phyloP scores from a whole-genome alignment of 1,140 invertebrate genomes.

The Aphaenogaster ashmeadi region DNA sequence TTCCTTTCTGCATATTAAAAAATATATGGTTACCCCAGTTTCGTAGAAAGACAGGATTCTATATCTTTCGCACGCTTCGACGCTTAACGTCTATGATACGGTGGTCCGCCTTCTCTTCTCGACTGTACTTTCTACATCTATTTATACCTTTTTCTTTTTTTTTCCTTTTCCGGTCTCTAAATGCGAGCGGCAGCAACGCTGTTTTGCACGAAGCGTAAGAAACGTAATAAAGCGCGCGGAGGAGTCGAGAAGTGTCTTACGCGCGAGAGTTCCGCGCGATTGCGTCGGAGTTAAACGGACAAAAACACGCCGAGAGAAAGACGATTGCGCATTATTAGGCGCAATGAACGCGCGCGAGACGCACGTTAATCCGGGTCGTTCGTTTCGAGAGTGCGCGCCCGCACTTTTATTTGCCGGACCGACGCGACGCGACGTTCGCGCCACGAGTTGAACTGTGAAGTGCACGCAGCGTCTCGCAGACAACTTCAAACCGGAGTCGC shows the following conservation, averaged over 20 bases:
- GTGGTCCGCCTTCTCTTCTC: not conserved
- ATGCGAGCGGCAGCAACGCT: not conserved
- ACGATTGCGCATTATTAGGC: conserved; percentile 21
- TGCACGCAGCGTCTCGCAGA: not conserved
- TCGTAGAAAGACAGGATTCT: not conserved
- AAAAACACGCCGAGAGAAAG: not conserved
- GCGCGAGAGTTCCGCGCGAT: conserved; percentile 7
- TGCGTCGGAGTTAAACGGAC: not conserved
- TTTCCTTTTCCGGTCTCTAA: not conserved
- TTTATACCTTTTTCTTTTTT: not conserved
- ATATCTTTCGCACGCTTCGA: not conserved
- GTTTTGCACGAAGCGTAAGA: not conserved
- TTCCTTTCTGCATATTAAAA: not conserved
- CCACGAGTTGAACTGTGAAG: not conserved
- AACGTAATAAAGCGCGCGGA: not conserved
- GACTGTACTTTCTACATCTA: conserved; percentile 30
- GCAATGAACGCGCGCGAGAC: conserved; percentile 31
- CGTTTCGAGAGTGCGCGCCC: conserved; percentile 19
- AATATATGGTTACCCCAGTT: not conserved
- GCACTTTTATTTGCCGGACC: not conserved
- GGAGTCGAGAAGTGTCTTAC: not conserved
- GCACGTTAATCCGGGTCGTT: conserved; percentile 43
- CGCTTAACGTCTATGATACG: not conserved
- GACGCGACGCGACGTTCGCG: not conserved
- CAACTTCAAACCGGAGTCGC: not conserved